These are phyloP conservation scores for Aurelia aurita complex sp. Pacific DNA, from an alignment of 30 jellyfish, hydroid and myxozoan genomes.

Conservation along the genomic window DNA sequence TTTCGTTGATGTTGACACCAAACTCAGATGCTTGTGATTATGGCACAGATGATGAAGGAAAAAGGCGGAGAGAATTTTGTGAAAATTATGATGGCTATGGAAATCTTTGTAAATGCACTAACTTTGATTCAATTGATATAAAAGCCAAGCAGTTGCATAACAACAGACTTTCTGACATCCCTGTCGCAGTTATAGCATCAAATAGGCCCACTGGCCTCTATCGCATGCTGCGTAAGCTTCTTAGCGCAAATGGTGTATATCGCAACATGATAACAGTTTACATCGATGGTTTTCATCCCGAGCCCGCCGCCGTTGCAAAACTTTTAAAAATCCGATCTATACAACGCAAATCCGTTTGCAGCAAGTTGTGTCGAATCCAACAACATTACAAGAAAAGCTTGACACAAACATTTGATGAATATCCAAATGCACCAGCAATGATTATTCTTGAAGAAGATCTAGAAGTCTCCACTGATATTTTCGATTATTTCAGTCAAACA, in stretches of 20 bases:
- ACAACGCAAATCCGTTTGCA: conserved; percentile 85
- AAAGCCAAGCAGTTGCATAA: conserved; percentile 38
- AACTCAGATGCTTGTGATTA: conserved; percentile 42
- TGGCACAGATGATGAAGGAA: conserved; percentile 54
- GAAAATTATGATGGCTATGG: conserved; percentile 93
- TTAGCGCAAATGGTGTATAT: conserved; percentile 90
- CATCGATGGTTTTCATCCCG: conserved; percentile 86
- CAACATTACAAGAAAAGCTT: conserved; percentile 97
- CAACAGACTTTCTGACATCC: conserved; percentile 60
- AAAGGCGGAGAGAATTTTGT: conserved; percentile 77
- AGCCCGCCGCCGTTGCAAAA: conserved; percentile 91
- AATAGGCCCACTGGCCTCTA: conserved; percentile 88
- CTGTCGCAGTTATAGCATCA: conserved; percentile 97
- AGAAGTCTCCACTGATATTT: conserved; percentile 91
- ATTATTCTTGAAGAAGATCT: conserved; percentile 97
- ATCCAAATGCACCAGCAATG: conserved; percentile 82
- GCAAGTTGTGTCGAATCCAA: conserved; percentile 87
- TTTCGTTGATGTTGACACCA: too few species aligned
- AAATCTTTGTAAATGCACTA: conserved; percentile 86
- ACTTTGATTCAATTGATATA: conserved; percentile 74
- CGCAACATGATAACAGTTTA: conserved; percentile 81
- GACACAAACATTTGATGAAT: conserved; percentile 77
- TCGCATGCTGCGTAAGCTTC: conserved; percentile 90
- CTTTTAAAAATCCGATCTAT: conserved; percentile 80
- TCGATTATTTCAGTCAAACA: conserved; percentile 93